These are phyloP conservation scores for Ia io DNA, from an alignment of 2,113 vertebrate genomes.

Conservation along the genomic window DNA sequence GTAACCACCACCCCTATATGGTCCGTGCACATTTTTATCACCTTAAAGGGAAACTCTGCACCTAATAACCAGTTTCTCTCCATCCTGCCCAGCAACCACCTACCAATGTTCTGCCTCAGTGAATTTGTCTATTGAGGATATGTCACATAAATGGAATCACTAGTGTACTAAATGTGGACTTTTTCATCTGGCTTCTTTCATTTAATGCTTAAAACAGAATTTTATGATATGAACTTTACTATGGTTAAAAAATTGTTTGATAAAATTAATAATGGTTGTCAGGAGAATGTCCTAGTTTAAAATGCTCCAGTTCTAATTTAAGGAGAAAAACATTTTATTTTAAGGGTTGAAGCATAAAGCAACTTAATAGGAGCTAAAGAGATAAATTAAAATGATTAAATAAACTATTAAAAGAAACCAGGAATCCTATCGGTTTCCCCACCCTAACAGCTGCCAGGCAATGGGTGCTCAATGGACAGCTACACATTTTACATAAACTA, in stretches of 20 bases:
- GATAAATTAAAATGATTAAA: neutral
- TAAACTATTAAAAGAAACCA: neutral
- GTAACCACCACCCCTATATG: neutral
- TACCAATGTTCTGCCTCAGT: neutral
- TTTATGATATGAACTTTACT: neutral
- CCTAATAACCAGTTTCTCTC: too few relatives aligned
- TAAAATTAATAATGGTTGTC: neutral
- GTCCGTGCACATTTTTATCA: neutral
- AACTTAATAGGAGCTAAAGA: neutral
- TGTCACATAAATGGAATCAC: neutral
- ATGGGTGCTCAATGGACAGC: too few relatives aligned
- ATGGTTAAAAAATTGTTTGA: neutral
- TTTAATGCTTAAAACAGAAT: neutral
- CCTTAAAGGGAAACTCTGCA: neutral
- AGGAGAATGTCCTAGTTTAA: neutral
- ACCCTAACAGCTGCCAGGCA: fast-evolving
- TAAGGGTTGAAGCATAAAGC: neutral
- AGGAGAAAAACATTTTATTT: neutral
- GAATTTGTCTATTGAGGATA: neutral
- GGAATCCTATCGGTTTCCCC: fast-evolving
- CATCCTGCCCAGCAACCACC: neutral
- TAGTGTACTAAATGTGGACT: neutral
- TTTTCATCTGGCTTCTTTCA: neutral
- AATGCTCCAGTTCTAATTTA: constrained; percentile 11
- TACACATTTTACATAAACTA: too few relatives aligned